phyloP scores from a whole-genome alignment of 1,140 invertebrate species.

The Diabrotica undecimpunctata region DNA sequence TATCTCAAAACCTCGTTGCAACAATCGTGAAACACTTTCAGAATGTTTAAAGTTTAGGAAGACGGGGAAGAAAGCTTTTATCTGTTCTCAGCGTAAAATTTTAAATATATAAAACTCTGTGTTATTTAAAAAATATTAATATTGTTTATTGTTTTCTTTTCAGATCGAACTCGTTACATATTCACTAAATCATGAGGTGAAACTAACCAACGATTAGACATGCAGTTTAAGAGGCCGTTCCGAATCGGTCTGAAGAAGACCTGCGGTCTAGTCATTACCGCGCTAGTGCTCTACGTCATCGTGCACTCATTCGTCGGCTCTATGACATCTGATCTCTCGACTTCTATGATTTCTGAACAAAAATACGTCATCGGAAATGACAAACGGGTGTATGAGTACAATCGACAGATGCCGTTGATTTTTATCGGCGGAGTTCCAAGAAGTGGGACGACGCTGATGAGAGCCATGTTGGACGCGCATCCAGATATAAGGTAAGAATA shows the following conservation, averaged over 20 bases:
- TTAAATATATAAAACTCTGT: too few species aligned
- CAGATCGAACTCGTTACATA: background rate
- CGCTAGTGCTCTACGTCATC: constrained; percentile 24
- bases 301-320: constrained; percentile 21
- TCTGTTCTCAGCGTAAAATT: too few species aligned
- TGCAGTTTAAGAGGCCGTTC: constrained; percentile 27
- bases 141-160: background rate
- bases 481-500: constrained; percentile 77
- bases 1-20: too few species aligned
- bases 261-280: constrained; percentile 17
- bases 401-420: constrained; percentile 86
- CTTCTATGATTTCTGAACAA: constrained; percentile 40
- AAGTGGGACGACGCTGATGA: constrained; percentile 94
- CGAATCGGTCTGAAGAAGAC: constrained; percentile 28
- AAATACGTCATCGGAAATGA: constrained; percentile 62
- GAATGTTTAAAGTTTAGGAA: too few species aligned
- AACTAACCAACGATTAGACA: background rate
- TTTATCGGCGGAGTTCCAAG: constrained; percentile 97
- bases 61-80: too few species aligned
- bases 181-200: constrained; percentile 21
- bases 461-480: constrained; percentile 98
- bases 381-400: constrained; percentile 67
- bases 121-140: too few species aligned
- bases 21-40: too few species aligned
- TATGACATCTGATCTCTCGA: constrained; percentile 7